Base-by-base conservation (phyloP, 2,888 invertebrate species). In the Dolomedes plantarius region DNA sequence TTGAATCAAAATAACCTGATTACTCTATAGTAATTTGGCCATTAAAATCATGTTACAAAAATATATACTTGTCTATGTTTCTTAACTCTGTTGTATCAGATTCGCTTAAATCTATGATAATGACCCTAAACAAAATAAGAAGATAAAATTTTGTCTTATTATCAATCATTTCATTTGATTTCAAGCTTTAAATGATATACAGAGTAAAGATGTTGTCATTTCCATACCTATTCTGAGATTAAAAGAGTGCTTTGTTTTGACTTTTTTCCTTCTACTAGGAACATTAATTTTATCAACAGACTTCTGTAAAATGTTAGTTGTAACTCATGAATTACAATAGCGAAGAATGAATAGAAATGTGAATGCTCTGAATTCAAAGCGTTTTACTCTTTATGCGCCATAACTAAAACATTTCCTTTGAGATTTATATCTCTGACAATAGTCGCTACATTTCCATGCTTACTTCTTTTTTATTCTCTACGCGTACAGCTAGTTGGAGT, bases 241-340 rank as follows among this genome's bases (percentile, higher is more conserved):
- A 32, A 80, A 80, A 80, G 73, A 28, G 28, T 56, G 65, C 79
- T 79, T 72, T 78, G 50, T 62, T 78, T 78, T 79, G 64, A 32
- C 64, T 74, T 64, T 79, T n/a, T n/a, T n/a, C n/a, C n/a, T 46
- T 64, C 64, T 29, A 64, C 69, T 36, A 68, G 62, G 71, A n/a
- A 67, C 29, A 81, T 62, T 81, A 68, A 81, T 81, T 74, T 74
- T 81, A 74, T 56, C 28, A 67, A 73, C 50, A 80, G 65, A 68
- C 72, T 80, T 50, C 65, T 80, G 73, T 65, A 67, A 81, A 81
- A 74, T 74, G 74, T 41, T 74, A 16, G 62, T 74, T 75, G 81
- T 82, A 82, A 82, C 75, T 75, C 62, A 75, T 36, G 29, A 75
- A 82, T 74, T 74, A 80, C 74, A 74, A 74, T 82, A 50, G 56